Conservation (phyloP, 1,140 invertebrate genomes). For the Oppia nitens region DNA sequence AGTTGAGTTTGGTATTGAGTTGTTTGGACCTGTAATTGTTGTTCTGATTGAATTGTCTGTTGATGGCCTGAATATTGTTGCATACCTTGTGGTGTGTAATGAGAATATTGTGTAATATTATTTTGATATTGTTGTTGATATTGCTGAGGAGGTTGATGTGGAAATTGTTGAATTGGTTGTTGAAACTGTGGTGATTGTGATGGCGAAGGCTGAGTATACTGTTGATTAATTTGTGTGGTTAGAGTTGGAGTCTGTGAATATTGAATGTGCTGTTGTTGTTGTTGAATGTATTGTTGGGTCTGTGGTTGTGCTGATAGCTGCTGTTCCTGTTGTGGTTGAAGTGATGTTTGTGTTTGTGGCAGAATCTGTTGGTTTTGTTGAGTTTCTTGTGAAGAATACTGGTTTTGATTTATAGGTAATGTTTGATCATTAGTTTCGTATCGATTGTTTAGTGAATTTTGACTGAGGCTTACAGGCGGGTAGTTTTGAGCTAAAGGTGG, state of each 20-base stretch:
- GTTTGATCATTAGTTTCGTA: slow-evolving; percentile 4
- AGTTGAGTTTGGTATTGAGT: too few relatives aligned
- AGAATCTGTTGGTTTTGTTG: neutral
- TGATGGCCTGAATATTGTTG: too few relatives aligned
- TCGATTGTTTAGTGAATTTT: too few relatives aligned
- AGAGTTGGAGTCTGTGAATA: neutral
- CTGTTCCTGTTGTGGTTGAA: slow-evolving; percentile 13
- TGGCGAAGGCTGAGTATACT: neutral
- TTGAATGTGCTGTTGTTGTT: slow-evolving; percentile 14
- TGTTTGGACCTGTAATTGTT: neutral
- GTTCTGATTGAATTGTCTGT: too few relatives aligned
- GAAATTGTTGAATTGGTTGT: slow-evolving; percentile 10
- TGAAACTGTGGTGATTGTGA: slow-evolving; percentile 8
- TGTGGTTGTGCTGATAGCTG: slow-evolving; percentile 7
- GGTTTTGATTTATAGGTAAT: slow-evolving; percentile 6
- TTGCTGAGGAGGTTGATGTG: slow-evolving; percentile 8
- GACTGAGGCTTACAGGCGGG: slow-evolving; percentile 12
- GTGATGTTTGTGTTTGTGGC: slow-evolving; percentile 6
- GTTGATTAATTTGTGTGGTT: neutral
- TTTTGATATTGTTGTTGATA: slow-evolving; percentile 15
- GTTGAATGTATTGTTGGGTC: slow-evolving; percentile 10
- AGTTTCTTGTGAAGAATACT: slow-evolving; percentile 11
- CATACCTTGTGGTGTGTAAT: too few relatives aligned
- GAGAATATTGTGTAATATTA: too few relatives aligned
- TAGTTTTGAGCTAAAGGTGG: slow-evolving; percentile 3